Base-by-base conservation (phyloP, 2,797 vertebrate genomes). In the Balearica regulorum region DNA sequence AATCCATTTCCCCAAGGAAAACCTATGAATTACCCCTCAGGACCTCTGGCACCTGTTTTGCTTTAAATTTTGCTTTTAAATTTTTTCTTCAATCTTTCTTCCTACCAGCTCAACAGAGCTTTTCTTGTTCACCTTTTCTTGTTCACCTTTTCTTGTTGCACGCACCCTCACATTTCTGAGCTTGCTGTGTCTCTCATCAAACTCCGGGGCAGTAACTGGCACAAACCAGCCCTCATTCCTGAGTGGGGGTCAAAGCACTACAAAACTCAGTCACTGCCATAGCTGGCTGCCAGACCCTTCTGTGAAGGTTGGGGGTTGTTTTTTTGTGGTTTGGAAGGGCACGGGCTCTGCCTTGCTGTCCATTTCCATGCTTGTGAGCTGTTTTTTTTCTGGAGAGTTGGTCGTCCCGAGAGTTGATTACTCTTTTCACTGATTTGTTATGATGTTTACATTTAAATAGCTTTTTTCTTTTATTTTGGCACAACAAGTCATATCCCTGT, bases 391-490 rank as follows among this genome's bases (percentile, higher is more conserved):
- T 61, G 24, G 11, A 9, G 13, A 62, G 14, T 21, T 33, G 6
- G 11, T 13, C 69, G 22, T 3, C 28, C 57, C 60, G 18, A 54
- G 8, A 65, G n/a, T 0, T 69, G 22, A 29, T 58, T 39, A 43
- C 3, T 73, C 1, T 5, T 65, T 65, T 81, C 43, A 62, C 1
- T 19, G 7, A 51, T 68, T 69, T 89, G 5, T 65, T 64, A 54
- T 28, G 69, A 61, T 21, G 4, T 72, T 82, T 82, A 20, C 9
- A 55, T 62, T 78, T 69, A 33, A 48, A 33, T 51, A 22, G 21
- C 3, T 9, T 54, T 35, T 5, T 21, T 13, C 9, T 20, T 31
- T 2, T 0, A 3, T 2, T 51, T 8, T 29, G 18, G 6, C 3
- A n/a, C n/a, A 55, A 5, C 39, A 77, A 49, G 5, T 65, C 17